These are phyloP conservation scores for Megathymus violae DNA, from an alignment of 1,140 invertebrate species.

Conservation along the genomic window DNA sequence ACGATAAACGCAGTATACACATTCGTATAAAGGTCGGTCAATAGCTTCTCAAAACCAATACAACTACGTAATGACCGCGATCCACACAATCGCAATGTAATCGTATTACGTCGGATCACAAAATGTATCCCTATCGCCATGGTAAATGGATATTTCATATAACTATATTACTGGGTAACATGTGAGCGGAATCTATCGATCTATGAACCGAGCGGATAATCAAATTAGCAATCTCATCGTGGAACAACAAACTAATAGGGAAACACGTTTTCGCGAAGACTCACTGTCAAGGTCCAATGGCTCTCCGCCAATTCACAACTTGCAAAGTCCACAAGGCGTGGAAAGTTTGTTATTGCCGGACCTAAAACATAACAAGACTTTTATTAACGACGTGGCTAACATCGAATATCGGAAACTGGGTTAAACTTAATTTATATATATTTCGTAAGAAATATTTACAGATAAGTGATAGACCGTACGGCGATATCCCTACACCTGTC, in stretches of 20 bases:
- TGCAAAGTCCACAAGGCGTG: slow-evolving; percentile 4
- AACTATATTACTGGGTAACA: neutral
- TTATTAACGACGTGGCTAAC: slow-evolving; percentile 10
- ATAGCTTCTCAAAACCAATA: neutral
- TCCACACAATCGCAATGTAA: neutral
- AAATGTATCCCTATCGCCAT: neutral
- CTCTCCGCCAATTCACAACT: neutral
- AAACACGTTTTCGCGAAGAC: slow-evolving; percentile 17
- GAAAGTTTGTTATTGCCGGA: neutral
- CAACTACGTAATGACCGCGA: neutral
- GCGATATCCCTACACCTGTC: too few species aligned
- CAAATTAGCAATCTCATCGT: neutral
- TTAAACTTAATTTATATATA: too few species aligned
- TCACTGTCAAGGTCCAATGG: slow-evolving; percentile 13
- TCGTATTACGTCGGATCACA: neutral
- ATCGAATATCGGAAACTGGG: too few species aligned
- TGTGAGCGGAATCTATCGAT: slow-evolving; percentile 3
- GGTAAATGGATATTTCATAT: neutral
- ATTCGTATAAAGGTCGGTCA: neutral
- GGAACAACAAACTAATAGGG: slow-evolving; percentile 7
- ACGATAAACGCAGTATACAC: neutral
- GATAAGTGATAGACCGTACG: too few species aligned
- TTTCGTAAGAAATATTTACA: too few species aligned
- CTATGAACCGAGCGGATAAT: neutral
- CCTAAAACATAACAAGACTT: slow-evolving; percentile 19